Evolutionary conservation across 2,113 vertebrate species (phyloP), one percentile per base, ranked within the genome.

Genomic region (Serinus canaria): DNA sequence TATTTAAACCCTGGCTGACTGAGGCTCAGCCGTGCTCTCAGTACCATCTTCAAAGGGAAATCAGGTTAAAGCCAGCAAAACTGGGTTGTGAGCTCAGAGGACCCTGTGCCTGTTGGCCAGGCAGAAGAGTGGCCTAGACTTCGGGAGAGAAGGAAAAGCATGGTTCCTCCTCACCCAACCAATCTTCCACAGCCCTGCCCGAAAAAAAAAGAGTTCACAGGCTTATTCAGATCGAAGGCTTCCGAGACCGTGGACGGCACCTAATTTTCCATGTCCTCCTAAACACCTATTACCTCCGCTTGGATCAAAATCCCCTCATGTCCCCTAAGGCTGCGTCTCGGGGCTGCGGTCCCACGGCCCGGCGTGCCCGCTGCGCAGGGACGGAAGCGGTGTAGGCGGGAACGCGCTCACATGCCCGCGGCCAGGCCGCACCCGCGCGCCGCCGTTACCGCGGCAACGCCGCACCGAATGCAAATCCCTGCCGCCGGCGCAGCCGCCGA

Each of bases 361-460:
- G 2, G 11, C 1, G 19, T 5, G 22, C 28, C n/a, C 12, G 19
- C 6, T 14, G 4, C 9, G 4, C 9, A 9, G 7, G 10, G 6
- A 23, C 2, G 8, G 10, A 21, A 7, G 18, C 4, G 10, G 33
- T 9, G 21, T 7, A 23, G 31, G 31, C 8, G 8, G 22, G 35
- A 18, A 41, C 3, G 4, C 8, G 13, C 21, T 9, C 39, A 19
- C 35, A 1, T 0, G 16, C 37, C 31, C 21, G 1, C 7, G 9
- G 37, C 44, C 27, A 21, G 39, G 22, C 22, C 58, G 5, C 13
- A 4, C 28, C 18, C 11, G 33, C 33, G 49, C 13, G 0, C 78
- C 27, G 6, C 22, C 9, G 92, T 97, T 93, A 78, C 97, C 92
- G 2, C 58, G 83, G 96, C 95, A 97, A 97, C 96, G 23, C 35